Evolutionary conservation across 2,888 invertebrate species (phyloP).

Genomic region (Choreutis nemorana): DNA sequence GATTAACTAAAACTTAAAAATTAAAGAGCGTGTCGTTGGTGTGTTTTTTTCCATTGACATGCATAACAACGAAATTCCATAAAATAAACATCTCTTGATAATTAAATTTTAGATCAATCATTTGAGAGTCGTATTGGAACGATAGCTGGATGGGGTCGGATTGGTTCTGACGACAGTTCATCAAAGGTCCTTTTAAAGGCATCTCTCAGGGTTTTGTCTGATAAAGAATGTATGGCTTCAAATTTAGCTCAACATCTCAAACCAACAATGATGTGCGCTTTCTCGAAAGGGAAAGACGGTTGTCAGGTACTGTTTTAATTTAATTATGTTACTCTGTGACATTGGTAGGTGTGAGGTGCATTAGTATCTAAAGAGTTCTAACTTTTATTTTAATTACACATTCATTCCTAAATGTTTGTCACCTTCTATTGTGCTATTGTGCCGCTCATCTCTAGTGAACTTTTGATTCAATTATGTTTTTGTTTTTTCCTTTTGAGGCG

Average conservation of each 20-base stretch:
- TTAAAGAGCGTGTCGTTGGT: too few relatives aligned
- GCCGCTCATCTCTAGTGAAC: too few relatives aligned
- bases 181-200: slow-evolving; percentile 56
- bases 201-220: slow-evolving; percentile 43
- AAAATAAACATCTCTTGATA: too few relatives aligned
- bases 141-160: slow-evolving; percentile 66
- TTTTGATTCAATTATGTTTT: too few relatives aligned
- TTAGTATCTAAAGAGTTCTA: slow-evolving; percentile 13
- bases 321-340: slow-evolving; percentile 3
- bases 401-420: too few relatives aligned
- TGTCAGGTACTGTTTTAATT: slow-evolving; percentile 70
- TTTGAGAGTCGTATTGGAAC: slow-evolving; percentile 45
- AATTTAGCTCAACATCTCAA: slow-evolving; percentile 49
- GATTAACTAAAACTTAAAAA: too few relatives aligned
- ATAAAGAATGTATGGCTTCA: slow-evolving; percentile 42
- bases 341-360: slow-evolving; percentile 11
- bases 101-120: slow-evolving; percentile 32
- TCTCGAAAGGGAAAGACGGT: slow-evolving; percentile 65
- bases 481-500: too few relatives aligned
- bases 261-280: slow-evolving; percentile 70
- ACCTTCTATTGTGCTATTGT: too few relatives aligned
- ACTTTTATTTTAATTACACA: slow-evolving; percentile 4
- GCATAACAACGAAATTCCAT: too few relatives aligned
- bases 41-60: too few relatives aligned
- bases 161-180: slow-evolving; percentile 41